A percentile compares a stretch with the other conserved stretches of the same genome.
Evolutionary conservation across 2,113 vertebrate species (phyloP).

Genomic region (Dipodomys spectabilis): DNA sequence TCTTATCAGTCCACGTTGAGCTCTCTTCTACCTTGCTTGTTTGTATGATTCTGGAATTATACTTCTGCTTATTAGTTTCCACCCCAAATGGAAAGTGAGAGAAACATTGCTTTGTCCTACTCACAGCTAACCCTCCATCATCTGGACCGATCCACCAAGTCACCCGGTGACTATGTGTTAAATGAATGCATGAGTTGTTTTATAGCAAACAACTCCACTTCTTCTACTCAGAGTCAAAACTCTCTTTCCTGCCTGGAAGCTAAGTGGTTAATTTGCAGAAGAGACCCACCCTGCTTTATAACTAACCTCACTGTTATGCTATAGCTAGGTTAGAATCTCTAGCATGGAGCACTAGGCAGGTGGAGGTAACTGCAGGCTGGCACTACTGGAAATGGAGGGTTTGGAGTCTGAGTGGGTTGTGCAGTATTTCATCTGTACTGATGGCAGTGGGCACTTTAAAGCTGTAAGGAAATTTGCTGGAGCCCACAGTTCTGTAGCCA

Average conservation of each 20-base stretch:
- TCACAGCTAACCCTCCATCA: background rate
- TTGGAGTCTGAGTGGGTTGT: conserved; percentile 11
- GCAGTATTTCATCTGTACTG: background rate
- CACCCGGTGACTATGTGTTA: background rate
- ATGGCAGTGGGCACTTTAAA: background rate
- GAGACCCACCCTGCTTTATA: background rate
- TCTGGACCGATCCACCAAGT: background rate
- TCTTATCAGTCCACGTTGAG: background rate
- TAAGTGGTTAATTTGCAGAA: conserved; percentile 21
- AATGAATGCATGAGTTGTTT: background rate
- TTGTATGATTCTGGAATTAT: background rate
- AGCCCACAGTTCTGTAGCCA: background rate
- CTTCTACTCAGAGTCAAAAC: background rate
- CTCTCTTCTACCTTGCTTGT: background rate
- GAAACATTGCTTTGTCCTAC: background rate
- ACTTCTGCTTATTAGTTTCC: background rate
- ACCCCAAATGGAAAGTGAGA: background rate
- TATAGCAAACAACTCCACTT: background rate
- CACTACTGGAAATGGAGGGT: background rate
- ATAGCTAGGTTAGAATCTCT: background rate
- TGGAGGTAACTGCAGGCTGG: background rate
- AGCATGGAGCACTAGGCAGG: background rate
- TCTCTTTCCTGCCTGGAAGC: background rate
- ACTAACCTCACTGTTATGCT: background rate
- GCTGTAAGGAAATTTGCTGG: background rate